Evolutionary conservation across 2,113 vertebrate species (phyloP), one percentile per base, ranked within the genome.

Genomic region (Nothocercus nigrocapillus): DNA sequence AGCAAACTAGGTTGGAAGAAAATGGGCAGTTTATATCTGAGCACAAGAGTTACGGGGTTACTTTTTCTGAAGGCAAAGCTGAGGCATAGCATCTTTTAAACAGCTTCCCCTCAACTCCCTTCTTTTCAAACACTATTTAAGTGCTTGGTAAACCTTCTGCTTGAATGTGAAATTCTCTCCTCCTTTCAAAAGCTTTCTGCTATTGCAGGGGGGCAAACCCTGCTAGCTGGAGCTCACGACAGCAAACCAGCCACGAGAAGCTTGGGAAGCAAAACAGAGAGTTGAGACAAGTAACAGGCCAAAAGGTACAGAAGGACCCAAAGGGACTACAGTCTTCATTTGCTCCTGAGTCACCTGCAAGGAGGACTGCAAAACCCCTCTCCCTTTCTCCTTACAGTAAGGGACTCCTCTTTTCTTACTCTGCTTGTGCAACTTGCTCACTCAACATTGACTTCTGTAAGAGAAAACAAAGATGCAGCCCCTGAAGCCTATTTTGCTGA

Each of bases 171-270:
- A 69, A 8, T 4, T 83, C n/a, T 59, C 32, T n/a, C 20, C 53
- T 47, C 45, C 17, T 81, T 38, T 17, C 19, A 38, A 91, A 42
- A 86, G 64, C 54, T 62, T 8, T 54, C 61, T 66, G 19, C 4
- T 70, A 81, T 3, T 47, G 12, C 51, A 40, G 2, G 2, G 11
- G 19, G 66, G 27, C 80, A 64, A 73, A 69, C 0, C 0, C 18
- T 44, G 42, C 40, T 45, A 80, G 38, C 36, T 56, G 42, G 18
- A 79, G 47, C 12, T 89, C 16, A 56, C 34, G 49, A 30, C 2
- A 3, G 47, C 87, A 87, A 82, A 64, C 15, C 8, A 89, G 58
- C 38, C 44, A 76, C 28, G 62, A 49, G 34, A 79, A 28, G 20
- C 32, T 44, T 21, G 22, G n/a, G 28, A 89, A 69, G 6, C 25